Evolutionary conservation across 2,888 invertebrate species (phyloP).

Genomic region (Spatulosminthurus flaviceps): DNA sequence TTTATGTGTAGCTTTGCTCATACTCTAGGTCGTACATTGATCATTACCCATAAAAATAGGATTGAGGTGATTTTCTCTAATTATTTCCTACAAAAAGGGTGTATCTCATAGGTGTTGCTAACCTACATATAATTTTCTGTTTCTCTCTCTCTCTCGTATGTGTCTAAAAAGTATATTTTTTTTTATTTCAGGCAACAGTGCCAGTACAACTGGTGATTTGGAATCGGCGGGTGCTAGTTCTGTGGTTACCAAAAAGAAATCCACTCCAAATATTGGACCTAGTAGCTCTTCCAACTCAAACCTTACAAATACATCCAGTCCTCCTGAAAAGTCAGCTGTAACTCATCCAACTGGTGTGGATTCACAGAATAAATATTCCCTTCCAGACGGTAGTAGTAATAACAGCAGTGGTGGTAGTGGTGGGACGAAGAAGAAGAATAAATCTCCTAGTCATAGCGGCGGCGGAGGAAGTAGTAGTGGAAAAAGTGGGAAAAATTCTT

Average conservation of each 20-base stretch:
- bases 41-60: not conserved
- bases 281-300: slow-evolving; percentile 9
- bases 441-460: slow-evolving; percentile 36
- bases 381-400: not conserved
- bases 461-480: not conserved
- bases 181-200: slow-evolving; percentile 24
- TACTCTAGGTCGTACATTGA: too few species aligned
- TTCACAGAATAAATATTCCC: not conserved
- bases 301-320: not conserved
- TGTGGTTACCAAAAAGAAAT: slow-evolving; percentile 21
- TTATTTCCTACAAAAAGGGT: slow-evolving; percentile 1
- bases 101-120: not conserved
- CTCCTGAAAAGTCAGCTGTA: not conserved
- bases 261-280: slow-evolving; percentile 7
- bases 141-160: not conserved
- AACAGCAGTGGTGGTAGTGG: slow-evolving; percentile 11
- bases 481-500: slow-evolving; percentile 27
- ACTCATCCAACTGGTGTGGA: not conserved
- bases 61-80: slow-evolving; percentile 12
- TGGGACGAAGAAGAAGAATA: slow-evolving; percentile 30
- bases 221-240: slow-evolving; percentile 39
- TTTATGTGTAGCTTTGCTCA: too few species aligned
- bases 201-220: slow-evolving; percentile 41
- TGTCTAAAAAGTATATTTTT: not conserved
- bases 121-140: not conserved